phyloP scores from a whole-genome alignment of 2,797 vertebrate genomes.

The Phalanger gymnotis region DNA sequence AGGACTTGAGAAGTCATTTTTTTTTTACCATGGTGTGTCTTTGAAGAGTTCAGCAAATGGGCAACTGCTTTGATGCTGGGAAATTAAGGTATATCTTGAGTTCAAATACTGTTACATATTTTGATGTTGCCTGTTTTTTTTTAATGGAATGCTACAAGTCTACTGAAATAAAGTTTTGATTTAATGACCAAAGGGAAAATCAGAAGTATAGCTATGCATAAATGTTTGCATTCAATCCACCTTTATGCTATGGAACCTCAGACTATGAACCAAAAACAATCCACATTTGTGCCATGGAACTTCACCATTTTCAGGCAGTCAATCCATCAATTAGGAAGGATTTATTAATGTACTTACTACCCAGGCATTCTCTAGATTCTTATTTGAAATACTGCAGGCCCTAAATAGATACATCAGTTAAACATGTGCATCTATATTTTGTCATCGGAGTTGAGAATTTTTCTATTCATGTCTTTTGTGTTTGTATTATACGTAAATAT shows the following conservation, averaged over 20 bases:
- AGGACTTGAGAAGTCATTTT: constrained; percentile 54
- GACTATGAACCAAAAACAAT: not conserved
- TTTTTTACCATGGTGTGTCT: constrained; percentile 13
- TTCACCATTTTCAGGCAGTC: not conserved
- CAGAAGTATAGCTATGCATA: not conserved
- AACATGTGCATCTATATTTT: too few relatives aligned
- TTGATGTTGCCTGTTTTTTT: not conserved
- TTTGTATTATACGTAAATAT: too few relatives aligned
- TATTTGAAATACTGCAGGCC: not conserved
- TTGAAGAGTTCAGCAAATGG: not conserved
- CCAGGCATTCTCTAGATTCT: not conserved
- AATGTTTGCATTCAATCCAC: not conserved
- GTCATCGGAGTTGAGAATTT: too few relatives aligned
- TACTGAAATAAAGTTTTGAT: not conserved
- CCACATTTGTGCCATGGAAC: not conserved
- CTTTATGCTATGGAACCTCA: not conserved
- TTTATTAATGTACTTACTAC: not conserved
- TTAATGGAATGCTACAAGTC: not conserved
- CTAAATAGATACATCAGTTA: not conserved
- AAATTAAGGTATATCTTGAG: not conserved
- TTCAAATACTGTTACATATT: not conserved
- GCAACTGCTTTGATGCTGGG: not conserved
- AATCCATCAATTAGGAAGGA: not conserved
- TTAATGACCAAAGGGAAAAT: not conserved
- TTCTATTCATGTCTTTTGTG: too few relatives aligned